Evolutionary conservation across 2,888 invertebrate species (phyloP), one percentile per base, ranked within the genome.

Genomic region (Andrena hattorfiana): DNA sequence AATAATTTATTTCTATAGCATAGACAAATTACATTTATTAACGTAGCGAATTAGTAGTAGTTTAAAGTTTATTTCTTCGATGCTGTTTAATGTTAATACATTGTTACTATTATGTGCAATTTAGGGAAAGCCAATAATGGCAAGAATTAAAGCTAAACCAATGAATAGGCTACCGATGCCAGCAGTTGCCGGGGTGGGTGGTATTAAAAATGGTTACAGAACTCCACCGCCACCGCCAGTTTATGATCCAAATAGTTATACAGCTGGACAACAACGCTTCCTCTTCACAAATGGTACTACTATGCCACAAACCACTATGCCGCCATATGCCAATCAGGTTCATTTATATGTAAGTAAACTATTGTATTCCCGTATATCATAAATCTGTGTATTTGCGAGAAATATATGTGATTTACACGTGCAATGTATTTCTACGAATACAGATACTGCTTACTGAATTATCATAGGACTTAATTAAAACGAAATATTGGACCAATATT

Each of bases 91-190:
- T 49, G 8, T 42, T 23, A 54, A 28, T 77, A 49, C 35, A 28
- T 23, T 77, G 35, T 76, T 48, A 70, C 84, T 77, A 32, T 77
- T 48, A 68, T 85, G 78, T 81, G 48, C 68, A 42, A 77, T 81
- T 72, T 93, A 97, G 95, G 97, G 97, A 89, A 97, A 96, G 94
- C 97, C 97, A 82, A 97, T 98, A 89, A 97, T 97, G 97, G 98
- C 98, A 62, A 95, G 98, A 89, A 98, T 98, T 91, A 98, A 98
- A 95, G 97, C 97, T 87, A 97, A 97, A 94, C 97, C 97, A 85
- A 97, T 96, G 95, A 96, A 96, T 94, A 95, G 96, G 94, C 94
- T 96, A 93, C 95, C 96, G 62, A 95, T 96, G 87, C 95, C 96
- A 66, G 94, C 95, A 76, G 93, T 93, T 20, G 91, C 95, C 85